Conservation (phyloP, 1,140 invertebrate genomes). For the Drosophila seguyi region DNA sequence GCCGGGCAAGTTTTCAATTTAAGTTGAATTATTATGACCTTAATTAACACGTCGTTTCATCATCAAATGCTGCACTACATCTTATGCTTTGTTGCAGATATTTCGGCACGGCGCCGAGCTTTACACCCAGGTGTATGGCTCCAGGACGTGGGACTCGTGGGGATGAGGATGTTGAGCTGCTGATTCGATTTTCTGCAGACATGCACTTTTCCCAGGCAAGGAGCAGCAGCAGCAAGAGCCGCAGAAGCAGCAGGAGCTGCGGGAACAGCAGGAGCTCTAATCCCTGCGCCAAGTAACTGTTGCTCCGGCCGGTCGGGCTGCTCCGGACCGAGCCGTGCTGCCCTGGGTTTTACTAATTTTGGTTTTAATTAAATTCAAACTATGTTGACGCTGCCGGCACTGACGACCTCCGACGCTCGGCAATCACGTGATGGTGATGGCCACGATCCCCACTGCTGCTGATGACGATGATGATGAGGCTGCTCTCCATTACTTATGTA, state of each 20-base stretch:
- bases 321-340: conserved; percentile 5
- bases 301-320: conserved; percentile 43
- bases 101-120: conserved; percentile 61
- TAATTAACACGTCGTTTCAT: conserved; percentile 84
- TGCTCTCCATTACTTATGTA: conserved; percentile 61
- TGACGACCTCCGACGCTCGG: conserved; percentile 43
- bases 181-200: conserved; percentile 83
- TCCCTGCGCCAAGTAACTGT: conserved; percentile 76
- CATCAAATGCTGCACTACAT: conserved; percentile 81
- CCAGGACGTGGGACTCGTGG: conserved; percentile 1
- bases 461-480: conserved; percentile 42
- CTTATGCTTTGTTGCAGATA: conserved; percentile 81
- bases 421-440: conserved; percentile 50
- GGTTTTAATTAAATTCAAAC: conserved; percentile 82
- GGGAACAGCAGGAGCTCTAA: conserved; percentile 52
- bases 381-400: conserved; percentile 76
- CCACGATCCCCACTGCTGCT: conserved; percentile 25
- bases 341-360: conserved; percentile 72
- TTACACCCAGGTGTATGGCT: conserved; percentile 39
- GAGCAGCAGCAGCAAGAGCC: conserved; percentile 4
- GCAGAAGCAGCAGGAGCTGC: conserved; percentile 13
- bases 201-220: conserved; percentile 73
- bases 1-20: conserved; percentile 80
- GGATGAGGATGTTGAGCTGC: conserved; percentile 55
- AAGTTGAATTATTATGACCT: conserved; percentile 84